Percentiles rank a stretch among this genome's conserved stretches.
Conservation (phyloP, 2,113 vertebrate species). For the Gnathonemus longibarbis region DNA sequence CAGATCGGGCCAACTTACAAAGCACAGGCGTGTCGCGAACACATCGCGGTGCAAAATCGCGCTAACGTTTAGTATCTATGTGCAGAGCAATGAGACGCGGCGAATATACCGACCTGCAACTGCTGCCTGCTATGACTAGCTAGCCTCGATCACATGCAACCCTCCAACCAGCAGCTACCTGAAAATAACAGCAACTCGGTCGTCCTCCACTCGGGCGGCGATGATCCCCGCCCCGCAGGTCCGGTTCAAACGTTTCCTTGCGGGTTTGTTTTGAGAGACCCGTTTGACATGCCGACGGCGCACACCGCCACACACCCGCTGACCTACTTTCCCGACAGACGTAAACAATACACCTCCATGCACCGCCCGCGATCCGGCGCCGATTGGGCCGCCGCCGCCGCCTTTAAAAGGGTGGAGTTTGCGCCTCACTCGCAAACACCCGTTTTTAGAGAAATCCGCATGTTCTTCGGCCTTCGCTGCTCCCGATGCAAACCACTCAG, state of each 20-base stretch:
- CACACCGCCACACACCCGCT: slow-evolving; percentile 37
- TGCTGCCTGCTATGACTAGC: not conserved
- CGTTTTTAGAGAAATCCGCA: not conserved
- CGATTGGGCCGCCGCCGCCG: slow-evolving; percentile 40
- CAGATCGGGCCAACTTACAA: not conserved
- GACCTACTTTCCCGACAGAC: slow-evolving; percentile 47
- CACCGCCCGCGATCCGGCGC: slow-evolving; percentile 14
- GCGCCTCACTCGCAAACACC: not conserved
- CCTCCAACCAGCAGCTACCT: not conserved
- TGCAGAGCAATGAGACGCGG: not conserved
- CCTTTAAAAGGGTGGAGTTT: slow-evolving; percentile 30
- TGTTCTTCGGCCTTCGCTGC: not conserved
- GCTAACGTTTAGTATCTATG: not conserved
- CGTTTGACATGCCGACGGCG: slow-evolving; percentile 26
- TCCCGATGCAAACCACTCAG: not conserved
- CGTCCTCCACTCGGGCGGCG: not conserved
- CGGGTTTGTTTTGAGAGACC: slow-evolving; percentile 38
- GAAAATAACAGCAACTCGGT: slow-evolving; percentile 12
- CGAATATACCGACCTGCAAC: not conserved
- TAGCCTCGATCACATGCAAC: not conserved
- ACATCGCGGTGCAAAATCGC: not conserved
- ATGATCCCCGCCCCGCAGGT: not conserved
- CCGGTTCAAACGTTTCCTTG: slow-evolving; percentile 23
- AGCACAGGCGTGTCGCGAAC: not conserved
- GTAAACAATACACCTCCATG: slow-evolving; percentile 50